Percentiles rank a stretch among this genome's conserved stretches.
phyloP scores from a whole-genome alignment of 2,113 vertebrate genomes.

The Brachyhypopomus gauderio region DNA sequence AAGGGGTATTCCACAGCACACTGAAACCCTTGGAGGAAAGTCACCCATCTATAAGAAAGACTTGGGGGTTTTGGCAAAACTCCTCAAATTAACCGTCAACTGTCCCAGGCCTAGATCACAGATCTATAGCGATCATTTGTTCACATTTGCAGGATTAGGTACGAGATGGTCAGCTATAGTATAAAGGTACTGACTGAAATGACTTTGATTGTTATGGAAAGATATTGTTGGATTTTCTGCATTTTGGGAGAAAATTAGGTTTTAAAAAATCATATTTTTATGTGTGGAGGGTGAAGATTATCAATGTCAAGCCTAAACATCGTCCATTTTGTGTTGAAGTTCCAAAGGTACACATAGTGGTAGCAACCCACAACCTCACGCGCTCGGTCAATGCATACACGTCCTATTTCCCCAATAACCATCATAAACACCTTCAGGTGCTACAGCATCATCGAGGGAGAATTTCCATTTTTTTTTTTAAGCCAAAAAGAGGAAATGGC shows the following conservation, averaged over 20 bases:
- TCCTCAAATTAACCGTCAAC: neutral
- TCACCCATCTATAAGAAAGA: neutral
- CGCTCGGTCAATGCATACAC: neutral
- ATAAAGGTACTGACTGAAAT: too few species aligned
- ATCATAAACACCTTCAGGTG: conserved; percentile 4
- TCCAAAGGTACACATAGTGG: neutral
- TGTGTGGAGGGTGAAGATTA: too few species aligned
- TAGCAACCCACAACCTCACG: neutral
- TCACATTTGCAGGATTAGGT: too few species aligned
- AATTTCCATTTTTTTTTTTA: conserved; percentile 67
- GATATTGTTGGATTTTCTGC: too few species aligned
- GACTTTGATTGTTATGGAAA: too few species aligned
- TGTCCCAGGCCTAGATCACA: neutral
- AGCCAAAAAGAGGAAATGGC: conserved; percentile 80
- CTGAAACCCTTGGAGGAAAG: conserved; percentile 8
- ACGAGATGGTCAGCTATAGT: too few species aligned
- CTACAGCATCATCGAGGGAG: neutral
- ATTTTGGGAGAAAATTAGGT: too few species aligned
- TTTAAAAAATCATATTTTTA: too few species aligned
- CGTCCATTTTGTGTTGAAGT: too few species aligned
- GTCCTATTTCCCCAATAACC: neutral
- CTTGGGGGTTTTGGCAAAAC: conserved; percentile 9
- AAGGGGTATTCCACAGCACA: conserved; percentile 12
- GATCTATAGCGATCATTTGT: too few species aligned
- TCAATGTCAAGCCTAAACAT: too few species aligned